Evolutionary conservation across 2,797 vertebrate genomes (phyloP).

Genomic region (Micromesistius poutassou): DNA sequence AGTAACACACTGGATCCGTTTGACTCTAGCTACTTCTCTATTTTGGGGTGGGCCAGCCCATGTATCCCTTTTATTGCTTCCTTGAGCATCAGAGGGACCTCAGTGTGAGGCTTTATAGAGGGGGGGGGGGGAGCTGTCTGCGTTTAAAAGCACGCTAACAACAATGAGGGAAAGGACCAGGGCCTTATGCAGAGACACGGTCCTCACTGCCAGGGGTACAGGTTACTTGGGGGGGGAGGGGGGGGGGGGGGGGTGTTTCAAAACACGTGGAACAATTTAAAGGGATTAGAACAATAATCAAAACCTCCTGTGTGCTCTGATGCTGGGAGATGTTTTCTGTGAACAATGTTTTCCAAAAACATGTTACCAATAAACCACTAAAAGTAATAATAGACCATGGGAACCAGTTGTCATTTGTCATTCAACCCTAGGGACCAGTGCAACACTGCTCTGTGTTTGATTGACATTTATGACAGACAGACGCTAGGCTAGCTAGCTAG

Average conservation of each 20-base stretch:
- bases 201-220: slow-evolving; percentile 17
- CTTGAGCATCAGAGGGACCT: slow-evolving; percentile 46
- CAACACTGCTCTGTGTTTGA: not conserved
- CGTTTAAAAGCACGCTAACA: slow-evolving; percentile 23
- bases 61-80: slow-evolving; percentile 47
- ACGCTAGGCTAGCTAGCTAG: not conserved
- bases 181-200: slow-evolving; percentile 15
- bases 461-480: not conserved
- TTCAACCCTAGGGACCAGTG: not conserved
- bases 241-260: slow-evolving; percentile 10
- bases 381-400: not conserved
- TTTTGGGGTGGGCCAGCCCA: not conserved
- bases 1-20: not conserved
- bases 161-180: not conserved
- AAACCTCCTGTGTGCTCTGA: slow-evolving; percentile 17
- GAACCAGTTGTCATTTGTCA: not conserved
- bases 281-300: slow-evolving; percentile 16
- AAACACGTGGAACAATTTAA: slow-evolving; percentile 2
- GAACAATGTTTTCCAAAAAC: not conserved
- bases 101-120: slow-evolving; percentile 35
- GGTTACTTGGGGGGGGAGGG: slow-evolving; percentile 6
- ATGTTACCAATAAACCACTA: not conserved
- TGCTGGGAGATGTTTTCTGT: slow-evolving; percentile 2
- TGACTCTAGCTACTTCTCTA: not conserved
- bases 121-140: slow-evolving; percentile 38